phyloP scores from a whole-genome alignment of 2,113 vertebrate species.

The Euleptes europaea region DNA sequence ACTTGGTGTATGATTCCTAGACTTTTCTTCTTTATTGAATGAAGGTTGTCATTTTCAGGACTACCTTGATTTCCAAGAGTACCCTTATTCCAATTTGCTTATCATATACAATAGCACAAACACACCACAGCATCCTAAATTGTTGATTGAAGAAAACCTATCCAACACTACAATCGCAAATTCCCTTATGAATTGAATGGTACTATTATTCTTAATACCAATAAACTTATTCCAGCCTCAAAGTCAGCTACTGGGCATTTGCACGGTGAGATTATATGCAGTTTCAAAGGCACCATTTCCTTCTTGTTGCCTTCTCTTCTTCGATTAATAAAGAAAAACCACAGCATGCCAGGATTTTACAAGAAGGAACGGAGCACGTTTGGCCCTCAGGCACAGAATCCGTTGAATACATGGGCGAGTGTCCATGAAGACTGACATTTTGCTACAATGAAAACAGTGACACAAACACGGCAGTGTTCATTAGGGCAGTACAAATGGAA shows the following conservation, averaged over 20 bases:
- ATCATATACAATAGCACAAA: neutral
- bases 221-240: neutral
- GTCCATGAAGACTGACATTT: neutral
- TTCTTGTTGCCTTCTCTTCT: neutral
- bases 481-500: constrained; percentile 5
- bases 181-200: neutral
- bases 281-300: neutral
- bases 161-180: neutral
- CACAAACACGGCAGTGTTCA: neutral
- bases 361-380: neutral
- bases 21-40: neutral
- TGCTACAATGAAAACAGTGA: constrained; percentile 15
- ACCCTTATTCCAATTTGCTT: neutral
- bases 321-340: neutral
- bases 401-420: neutral
- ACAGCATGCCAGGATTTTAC: neutral
- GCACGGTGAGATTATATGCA: accelerated
- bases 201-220: neutral
- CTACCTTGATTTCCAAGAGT: too few relatives aligned
- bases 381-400: neutral
- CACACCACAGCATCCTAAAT: neutral
- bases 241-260: neutral
- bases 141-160: neutral
- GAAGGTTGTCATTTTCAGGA: neutral
- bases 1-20: neutral